Percentiles rank a stretch among this genome's conserved stretches.
phyloP scores from a whole-genome alignment of 2,888 invertebrate species.

The Hypomecis punctinalis region DNA sequence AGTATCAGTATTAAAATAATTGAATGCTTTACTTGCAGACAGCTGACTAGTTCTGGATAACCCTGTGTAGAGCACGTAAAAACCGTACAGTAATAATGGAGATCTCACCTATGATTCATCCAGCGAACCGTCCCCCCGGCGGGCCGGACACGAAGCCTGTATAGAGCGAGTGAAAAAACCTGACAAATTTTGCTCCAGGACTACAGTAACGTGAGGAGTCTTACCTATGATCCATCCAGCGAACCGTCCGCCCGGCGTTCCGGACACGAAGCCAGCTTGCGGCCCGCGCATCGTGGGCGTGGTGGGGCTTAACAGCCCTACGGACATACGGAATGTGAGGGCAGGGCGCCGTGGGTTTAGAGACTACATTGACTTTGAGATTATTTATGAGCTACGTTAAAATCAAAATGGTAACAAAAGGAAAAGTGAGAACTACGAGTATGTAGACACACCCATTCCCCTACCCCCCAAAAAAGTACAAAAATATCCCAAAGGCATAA shows the following conservation, averaged over 20 bases:
- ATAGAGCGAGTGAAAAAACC: too few species aligned
- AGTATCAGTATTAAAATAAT: too few species aligned
- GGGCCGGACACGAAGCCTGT: too few species aligned
- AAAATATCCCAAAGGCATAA: too few species aligned
- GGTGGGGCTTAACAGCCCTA: conserved; percentile 81
- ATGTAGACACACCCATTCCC: not conserved
- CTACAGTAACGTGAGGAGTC: conserved; percentile 21
- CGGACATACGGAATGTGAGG: conserved; percentile 44
- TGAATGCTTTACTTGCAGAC: too few species aligned
- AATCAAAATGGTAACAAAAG: not conserved
- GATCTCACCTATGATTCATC: too few species aligned
- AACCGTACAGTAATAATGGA: too few species aligned
- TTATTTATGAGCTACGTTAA: not conserved
- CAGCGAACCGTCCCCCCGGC: too few species aligned
- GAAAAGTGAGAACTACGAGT: not conserved
- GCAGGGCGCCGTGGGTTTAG: conserved; percentile 19
- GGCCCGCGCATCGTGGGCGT: conserved; percentile 71
- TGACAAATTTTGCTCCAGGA: too few species aligned
- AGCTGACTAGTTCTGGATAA: too few species aligned
- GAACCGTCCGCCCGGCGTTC: conserved; percentile 81
- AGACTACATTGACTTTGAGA: conserved; percentile 14
- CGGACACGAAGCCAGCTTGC: conserved; percentile 79
- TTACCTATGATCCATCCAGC: conserved; percentile 87
- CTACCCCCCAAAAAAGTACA: too few species aligned
- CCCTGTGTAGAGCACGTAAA: too few species aligned